Base-by-base conservation (phyloP, 2,797 vertebrate genomes). In the Myripristis jacobus region DNA sequence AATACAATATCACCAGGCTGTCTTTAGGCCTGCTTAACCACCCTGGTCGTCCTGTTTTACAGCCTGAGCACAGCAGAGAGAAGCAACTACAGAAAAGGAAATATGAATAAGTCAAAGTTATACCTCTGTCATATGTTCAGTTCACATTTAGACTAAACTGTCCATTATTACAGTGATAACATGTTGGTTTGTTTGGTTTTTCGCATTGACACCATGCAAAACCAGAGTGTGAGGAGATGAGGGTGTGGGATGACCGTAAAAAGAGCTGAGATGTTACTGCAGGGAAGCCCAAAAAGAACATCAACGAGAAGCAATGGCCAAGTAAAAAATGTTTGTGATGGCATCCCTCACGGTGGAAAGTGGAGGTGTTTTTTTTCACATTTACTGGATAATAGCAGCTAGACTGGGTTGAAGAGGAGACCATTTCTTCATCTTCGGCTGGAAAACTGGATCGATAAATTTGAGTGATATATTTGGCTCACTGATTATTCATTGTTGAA, bases 221-320 rank as follows among this genome's bases (percentile, higher is more conserved):
- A 31, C 16, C 38, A 83, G 60, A 68, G 73, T 41, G 54, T 69
- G 55, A 25, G 0, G 0, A 52, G 55, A 53, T 66, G 38, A 72
- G 62, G 38, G 56, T 82, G 86, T 79, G 51, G 82, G 41, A 41
- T 60, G 56, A 71, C 77, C 46, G 68, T 77, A 60, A 78, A 79
- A 79, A 48, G 54, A 38, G 52, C 67, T 43, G 41, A 77, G 55
- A 70, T 75, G 52, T 76, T 27, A 43, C 4, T 22, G 36, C 52
- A 69, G 59, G 68, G 54, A 75, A 68, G 54, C 59, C 44, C 59
- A 59, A 70, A 68, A 43, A 62, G 43, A 54, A 74, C 25, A 69
- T 64, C 29, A 47, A 52, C 52, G 29, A 21, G 22, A 34, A 51
- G 53, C 63, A 67, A 58, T 66, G 63, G 63, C 58, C 62, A 41